Evolutionary conservation across 2,888 invertebrate genomes (phyloP).

Genomic region (Desoria tigrina): DNA sequence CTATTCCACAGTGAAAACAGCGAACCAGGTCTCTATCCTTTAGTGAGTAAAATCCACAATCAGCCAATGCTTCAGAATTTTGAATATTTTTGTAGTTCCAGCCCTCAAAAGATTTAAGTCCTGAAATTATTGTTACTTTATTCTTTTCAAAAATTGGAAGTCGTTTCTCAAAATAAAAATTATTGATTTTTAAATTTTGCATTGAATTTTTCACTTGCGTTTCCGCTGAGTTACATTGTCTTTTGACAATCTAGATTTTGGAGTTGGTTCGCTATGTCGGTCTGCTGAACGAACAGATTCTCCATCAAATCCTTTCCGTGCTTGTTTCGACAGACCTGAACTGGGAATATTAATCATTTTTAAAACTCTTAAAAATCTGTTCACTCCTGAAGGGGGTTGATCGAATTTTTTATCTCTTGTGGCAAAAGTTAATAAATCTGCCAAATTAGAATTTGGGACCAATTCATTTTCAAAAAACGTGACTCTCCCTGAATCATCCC

Average conservation of each 20-base stretch:
- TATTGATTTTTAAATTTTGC: not conserved
- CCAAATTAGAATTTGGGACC: not conserved
- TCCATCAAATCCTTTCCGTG: not conserved
- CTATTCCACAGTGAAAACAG: slow-evolving; percentile 38
- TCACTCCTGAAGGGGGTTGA: slow-evolving; percentile 27
- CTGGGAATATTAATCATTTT: slow-evolving; percentile 27
- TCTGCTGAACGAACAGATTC: not conserved
- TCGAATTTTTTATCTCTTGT: not conserved
- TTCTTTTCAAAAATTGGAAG: not conserved
- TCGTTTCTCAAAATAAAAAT: not conserved
- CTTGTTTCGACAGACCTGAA: not conserved
- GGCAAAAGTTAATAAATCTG: not conserved
- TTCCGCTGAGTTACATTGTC: not conserved
- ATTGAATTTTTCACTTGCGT: not conserved
- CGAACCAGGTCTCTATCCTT: slow-evolving; percentile 18
- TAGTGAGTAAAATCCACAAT: slow-evolving; percentile 34
- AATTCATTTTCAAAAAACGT: slow-evolving; percentile 23
- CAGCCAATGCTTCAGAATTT: slow-evolving; percentile 2
- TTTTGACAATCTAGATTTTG: not conserved
- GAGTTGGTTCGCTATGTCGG: not conserved
- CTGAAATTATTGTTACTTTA: not conserved
- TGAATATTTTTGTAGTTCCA: not conserved
- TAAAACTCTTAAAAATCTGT: slow-evolving; percentile 28
- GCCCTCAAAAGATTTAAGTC: not conserved
- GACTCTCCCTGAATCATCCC: slow-evolving; percentile 26